phyloP scores from a whole-genome alignment of 2,888 invertebrate species.

The Zeuzera pyrina region DNA sequence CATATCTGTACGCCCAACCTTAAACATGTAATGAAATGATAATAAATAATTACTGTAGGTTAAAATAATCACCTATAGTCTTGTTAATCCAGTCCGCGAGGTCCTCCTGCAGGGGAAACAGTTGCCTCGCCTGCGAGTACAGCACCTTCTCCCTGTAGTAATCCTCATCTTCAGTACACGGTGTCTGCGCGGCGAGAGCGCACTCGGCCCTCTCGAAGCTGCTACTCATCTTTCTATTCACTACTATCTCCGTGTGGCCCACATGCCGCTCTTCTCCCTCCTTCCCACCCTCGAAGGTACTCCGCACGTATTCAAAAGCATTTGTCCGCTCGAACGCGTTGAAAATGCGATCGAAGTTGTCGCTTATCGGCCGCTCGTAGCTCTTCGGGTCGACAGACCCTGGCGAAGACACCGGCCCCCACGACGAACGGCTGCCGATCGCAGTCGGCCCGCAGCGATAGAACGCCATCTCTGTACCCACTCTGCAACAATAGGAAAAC shows the following conservation, averaged over 20 bases:
- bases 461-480: slow-evolving; percentile 46
- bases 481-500: slow-evolving; percentile 1
- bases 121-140: slow-evolving; percentile 83
- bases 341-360: slow-evolving; percentile 65
- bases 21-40: too few relatives aligned
- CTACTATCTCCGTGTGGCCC: slow-evolving; percentile 55
- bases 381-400: slow-evolving; percentile 43
- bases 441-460: slow-evolving; percentile 63
- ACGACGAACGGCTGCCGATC: slow-evolving; percentile 65
- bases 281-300: slow-evolving; percentile 31
- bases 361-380: slow-evolving; percentile 58
- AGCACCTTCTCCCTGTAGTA: slow-evolving; percentile 82
- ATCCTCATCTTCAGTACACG: slow-evolving; percentile 74
- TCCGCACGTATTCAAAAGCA: slow-evolving; percentile 58
- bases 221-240: slow-evolving; percentile 60
- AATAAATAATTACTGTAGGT: too few relatives aligned
- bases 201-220: slow-evolving; percentile 65
- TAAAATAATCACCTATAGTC: slow-evolving; percentile 84
- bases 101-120: slow-evolving; percentile 89
- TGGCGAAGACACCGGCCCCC: slow-evolving; percentile 75
- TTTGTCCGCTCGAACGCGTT: slow-evolving; percentile 66
- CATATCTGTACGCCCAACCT: too few relatives aligned
- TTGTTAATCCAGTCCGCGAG: slow-evolving; percentile 92
- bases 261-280: slow-evolving; percentile 40
- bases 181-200: slow-evolving; percentile 65